phyloP scores from a whole-genome alignment of 2,113 vertebrate species.

The Eptesicus fuscus region DNA sequence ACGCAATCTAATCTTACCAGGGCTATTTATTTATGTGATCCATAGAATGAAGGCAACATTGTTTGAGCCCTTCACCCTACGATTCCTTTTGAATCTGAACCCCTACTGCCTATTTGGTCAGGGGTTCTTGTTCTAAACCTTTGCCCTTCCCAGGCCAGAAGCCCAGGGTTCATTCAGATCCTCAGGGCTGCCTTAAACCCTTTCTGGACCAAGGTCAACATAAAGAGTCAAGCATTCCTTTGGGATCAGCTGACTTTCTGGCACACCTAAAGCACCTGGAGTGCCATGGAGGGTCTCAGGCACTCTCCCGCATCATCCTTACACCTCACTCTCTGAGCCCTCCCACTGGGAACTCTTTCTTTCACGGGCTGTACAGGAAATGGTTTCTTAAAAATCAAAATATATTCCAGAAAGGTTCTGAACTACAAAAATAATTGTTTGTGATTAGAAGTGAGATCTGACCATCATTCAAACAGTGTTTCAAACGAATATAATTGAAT shows the following conservation, averaged over 20 bases:
- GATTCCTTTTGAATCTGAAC: slow-evolving; percentile 17
- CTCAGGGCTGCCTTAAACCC: slow-evolving; percentile 1
- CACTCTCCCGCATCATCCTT: background rate
- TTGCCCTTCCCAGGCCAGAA: background rate
- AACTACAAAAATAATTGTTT: background rate
- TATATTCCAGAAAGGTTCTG: background rate
- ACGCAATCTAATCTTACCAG: background rate
- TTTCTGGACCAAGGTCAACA: background rate
- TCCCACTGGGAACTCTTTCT: background rate
- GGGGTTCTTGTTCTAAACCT: background rate
- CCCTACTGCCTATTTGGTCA: background rate
- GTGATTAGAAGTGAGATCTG: slow-evolving; percentile 11
- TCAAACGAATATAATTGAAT: background rate
- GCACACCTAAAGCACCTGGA: background rate
- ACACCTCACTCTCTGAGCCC: background rate
- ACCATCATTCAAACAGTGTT: slow-evolving; percentile 11
- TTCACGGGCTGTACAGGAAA: slow-evolving; percentile 22
- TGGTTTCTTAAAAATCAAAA: slow-evolving; percentile 24
- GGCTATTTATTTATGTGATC: slow-evolving; percentile 8
- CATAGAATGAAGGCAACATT: background rate
- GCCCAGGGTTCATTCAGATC: background rate
- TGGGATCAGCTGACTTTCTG: background rate
- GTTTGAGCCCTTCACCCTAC: background rate
- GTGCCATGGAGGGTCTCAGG: background rate
- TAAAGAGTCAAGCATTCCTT: background rate